A percentile compares a stretch with the other conserved stretches of the same genome.
These are phyloP conservation scores for Oscheius myriophilus DNA, from an alignment of 2,888 invertebrate genomes.

Conservation along the genomic window DNA sequence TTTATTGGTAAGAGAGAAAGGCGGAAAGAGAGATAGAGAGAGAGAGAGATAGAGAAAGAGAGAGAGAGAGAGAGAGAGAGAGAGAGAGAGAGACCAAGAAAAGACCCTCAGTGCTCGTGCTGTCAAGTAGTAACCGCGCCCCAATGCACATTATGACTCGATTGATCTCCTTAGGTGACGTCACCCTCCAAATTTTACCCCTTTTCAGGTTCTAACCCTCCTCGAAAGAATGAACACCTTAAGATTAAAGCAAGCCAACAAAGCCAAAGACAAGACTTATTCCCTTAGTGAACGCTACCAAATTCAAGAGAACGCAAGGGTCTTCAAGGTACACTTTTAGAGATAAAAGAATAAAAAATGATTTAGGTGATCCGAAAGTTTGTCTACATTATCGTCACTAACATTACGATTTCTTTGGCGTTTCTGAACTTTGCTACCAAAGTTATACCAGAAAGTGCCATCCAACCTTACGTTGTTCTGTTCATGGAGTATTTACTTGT, in stretches of 20 bases:
- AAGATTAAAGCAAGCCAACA: too few relatives aligned
- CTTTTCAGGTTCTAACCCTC: too few relatives aligned
- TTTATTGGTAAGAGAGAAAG: not conserved
- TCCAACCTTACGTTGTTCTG: slow-evolving; percentile 19
- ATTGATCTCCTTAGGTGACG: too few relatives aligned
- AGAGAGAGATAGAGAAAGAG: too few relatives aligned
- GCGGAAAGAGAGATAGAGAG: too few relatives aligned
- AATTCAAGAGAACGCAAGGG: slow-evolving; percentile 17
- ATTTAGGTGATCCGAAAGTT: slow-evolving; percentile 11
- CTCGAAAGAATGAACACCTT: too few relatives aligned
- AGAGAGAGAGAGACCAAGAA: too few relatives aligned
- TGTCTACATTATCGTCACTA: slow-evolving; percentile 28
- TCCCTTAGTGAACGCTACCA: slow-evolving; percentile 24
- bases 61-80: too few relatives aligned
- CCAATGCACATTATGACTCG: too few relatives aligned
- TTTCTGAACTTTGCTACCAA: slow-evolving; percentile 17
- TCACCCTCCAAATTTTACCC: too few relatives aligned
- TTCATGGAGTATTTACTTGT: slow-evolving; percentile 31
- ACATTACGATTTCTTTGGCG: slow-evolving; percentile 7
- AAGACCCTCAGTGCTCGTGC: too few relatives aligned
- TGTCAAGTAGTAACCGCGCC: too few relatives aligned
- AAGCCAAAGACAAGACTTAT: not conserved
- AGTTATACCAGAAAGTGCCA: slow-evolving; percentile 14
- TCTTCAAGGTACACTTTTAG: slow-evolving; percentile 10
- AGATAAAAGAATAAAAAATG: not conserved